Evolutionary conservation across 2,113 vertebrate genomes (phyloP).

Genomic region (Orientallactaga bullata): DNA sequence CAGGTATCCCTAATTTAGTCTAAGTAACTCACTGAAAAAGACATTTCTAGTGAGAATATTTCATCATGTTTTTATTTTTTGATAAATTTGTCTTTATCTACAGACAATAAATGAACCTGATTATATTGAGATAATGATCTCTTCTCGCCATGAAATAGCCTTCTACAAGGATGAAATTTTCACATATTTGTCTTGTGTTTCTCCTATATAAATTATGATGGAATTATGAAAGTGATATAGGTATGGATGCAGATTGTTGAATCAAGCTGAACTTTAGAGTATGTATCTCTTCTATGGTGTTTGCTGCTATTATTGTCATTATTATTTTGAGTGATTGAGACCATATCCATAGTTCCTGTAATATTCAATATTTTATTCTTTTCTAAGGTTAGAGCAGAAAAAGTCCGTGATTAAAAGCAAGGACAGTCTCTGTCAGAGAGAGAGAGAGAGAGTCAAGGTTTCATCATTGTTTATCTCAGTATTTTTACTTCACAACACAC

Average conservation of each 20-base stretch:
- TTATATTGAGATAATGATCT: neutral
- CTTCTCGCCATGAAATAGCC: neutral
- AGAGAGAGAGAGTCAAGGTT: constrained; percentile 25
- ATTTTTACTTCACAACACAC: neutral
- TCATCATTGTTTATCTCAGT: neutral
- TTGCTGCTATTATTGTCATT: neutral
- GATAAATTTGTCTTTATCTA: neutral
- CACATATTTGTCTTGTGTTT: neutral
- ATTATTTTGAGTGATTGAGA: neutral
- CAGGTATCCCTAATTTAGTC: neutral
- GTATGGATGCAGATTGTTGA: neutral
- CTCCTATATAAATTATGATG: neutral
- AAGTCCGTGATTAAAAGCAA: constrained; percentile 32
- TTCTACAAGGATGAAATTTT: neutral
- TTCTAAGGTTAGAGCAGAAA: constrained; percentile 24
- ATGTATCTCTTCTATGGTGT: neutral
- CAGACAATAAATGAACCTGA: neutral
- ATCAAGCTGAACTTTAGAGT: neutral
- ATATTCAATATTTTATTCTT: neutral
- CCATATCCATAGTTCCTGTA: neutral
- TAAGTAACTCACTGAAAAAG: neutral
- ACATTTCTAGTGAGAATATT: neutral
- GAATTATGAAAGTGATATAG: neutral
- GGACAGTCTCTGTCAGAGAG: constrained; percentile 1
- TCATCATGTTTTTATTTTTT: neutral